Conservation (phyloP, 2,797 vertebrate genomes). For the Gallinago stenura region DNA sequence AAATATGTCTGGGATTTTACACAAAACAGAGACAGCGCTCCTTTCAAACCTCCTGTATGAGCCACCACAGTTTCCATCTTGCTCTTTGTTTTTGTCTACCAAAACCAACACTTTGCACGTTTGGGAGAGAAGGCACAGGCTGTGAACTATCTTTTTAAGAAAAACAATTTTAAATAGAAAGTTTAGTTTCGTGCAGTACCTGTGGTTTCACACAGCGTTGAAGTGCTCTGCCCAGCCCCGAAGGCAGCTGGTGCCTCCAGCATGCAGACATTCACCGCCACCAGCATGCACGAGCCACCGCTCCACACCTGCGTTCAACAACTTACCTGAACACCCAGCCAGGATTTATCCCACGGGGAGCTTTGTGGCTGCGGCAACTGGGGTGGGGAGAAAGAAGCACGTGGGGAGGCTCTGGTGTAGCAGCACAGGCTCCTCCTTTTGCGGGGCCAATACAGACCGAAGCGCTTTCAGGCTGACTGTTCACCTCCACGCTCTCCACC, state of each 20-base stretch:
- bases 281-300: constrained; percentile 20
- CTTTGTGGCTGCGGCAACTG: neutral
- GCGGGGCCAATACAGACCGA: neutral
- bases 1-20: neutral
- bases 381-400: neutral
- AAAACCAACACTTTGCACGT: neutral
- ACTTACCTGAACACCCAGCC: constrained; percentile 58
- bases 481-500: neutral
- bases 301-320: neutral
- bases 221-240: constrained; percentile 2
- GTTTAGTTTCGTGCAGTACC: constrained; percentile 35
- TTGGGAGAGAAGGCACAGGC: constrained; percentile 12
- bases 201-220: neutral
- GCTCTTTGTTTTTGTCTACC: neutral
- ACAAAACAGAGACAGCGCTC: neutral
- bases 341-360: neutral
- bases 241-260: neutral
- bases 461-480: neutral
- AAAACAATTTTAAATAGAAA: neutral
- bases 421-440: neutral
- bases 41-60: neutral
- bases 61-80: neutral
- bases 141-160: neutral
- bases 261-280: constrained; percentile 3
- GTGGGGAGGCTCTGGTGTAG: neutral